These are phyloP conservation scores for Folsomia candida DNA, from an alignment of 2,888 invertebrate genomes.

Conservation along the genomic window DNA sequence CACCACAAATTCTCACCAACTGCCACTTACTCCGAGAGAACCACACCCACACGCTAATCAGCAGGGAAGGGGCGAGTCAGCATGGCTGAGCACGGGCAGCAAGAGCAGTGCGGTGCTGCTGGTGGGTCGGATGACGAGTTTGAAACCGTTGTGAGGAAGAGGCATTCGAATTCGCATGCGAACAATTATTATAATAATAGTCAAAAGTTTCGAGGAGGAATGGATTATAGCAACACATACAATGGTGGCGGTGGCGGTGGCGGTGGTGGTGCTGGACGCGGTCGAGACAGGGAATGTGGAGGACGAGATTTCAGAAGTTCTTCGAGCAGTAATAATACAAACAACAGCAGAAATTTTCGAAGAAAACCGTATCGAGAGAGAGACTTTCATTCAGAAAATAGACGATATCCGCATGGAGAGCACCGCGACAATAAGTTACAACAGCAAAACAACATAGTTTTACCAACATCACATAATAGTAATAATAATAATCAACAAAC, in stretches of 20 bases:
- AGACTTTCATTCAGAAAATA: too few species aligned
- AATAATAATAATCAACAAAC: not conserved
- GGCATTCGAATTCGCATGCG: slow-evolving; percentile 5
- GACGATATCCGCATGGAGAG: too few species aligned
- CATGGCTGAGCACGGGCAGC: not conserved
- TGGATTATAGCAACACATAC: not conserved
- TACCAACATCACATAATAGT: not conserved
- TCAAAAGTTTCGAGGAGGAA: too few species aligned
- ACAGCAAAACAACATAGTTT: too few species aligned
- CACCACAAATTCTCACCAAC: too few species aligned
- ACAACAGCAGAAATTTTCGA: not conserved
- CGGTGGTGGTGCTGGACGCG: not conserved
- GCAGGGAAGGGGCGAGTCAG: too few species aligned
- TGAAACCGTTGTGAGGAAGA: slow-evolving; percentile 3
- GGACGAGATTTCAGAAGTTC: not conserved
- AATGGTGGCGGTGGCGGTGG: not conserved
- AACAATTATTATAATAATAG: not conserved
- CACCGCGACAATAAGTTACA: too few species aligned
- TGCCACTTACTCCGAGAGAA: too few species aligned
- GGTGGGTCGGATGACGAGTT: not conserved
- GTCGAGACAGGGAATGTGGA: not conserved
- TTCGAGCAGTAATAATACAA: not conserved
- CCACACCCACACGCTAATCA: too few species aligned
- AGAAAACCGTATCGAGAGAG: not conserved
- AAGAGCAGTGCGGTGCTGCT: not conserved